A percentile compares a stretch with the other conserved stretches of the same genome.
Conservation (phyloP, 2,797 vertebrate genomes). For the Champsocephalus gunnari region DNA sequence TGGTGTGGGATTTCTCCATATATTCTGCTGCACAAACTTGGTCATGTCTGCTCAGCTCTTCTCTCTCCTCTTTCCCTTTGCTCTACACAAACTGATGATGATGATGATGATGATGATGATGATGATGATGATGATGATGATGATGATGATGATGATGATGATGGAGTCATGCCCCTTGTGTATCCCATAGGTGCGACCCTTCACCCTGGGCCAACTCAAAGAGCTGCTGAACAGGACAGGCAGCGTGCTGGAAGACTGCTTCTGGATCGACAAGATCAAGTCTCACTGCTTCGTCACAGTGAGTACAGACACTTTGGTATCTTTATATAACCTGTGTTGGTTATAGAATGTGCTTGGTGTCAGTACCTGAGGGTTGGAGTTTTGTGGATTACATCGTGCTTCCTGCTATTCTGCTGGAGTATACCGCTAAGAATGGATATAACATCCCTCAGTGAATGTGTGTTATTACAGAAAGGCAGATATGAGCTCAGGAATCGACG, state of each 20-base stretch:
- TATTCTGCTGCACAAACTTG: background rate
- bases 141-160: too few relatives aligned
- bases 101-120: background rate
- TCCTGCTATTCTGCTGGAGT: background rate
- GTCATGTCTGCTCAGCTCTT: background rate
- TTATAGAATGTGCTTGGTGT: too few relatives aligned
- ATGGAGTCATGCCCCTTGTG: background rate
- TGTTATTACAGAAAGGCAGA: background rate
- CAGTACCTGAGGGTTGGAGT: background rate
- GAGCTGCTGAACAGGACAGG: constrained; percentile 91
- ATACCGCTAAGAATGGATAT: background rate
- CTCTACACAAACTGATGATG: background rate
- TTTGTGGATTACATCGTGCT: background rate
- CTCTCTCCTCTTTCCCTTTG: background rate
- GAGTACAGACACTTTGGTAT: constrained; percentile 35
- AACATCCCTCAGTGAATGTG: background rate
- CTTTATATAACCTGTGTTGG: background rate
- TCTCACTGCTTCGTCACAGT: constrained; percentile 97
- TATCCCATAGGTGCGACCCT: constrained; percentile 88
- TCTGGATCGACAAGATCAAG: constrained; percentile 97
- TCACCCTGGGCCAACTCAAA: constrained; percentile 93
- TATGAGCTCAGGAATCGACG: background rate
- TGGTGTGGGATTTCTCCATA: too few relatives aligned
- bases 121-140: background rate
- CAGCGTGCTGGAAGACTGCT: constrained; percentile 89